Evolutionary conservation across 2,888 invertebrate genomes (phyloP).

Genomic region (Tenthredo livida): DNA sequence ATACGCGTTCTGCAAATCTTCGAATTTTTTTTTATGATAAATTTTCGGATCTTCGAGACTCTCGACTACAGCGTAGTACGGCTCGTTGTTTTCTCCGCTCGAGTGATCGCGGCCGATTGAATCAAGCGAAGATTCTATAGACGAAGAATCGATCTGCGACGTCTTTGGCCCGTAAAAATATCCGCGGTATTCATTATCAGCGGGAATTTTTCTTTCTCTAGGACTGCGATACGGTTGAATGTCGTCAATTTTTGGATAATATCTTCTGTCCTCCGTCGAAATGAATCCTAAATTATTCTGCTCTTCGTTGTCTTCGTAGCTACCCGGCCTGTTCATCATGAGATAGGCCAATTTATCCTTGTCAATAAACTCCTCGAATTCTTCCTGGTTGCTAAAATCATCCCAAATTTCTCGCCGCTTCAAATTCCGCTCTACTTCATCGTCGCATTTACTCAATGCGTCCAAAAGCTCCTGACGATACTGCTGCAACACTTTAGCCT

Average conservation of each 20-base stretch:
- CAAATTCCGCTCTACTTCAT: slow-evolving; percentile 56
- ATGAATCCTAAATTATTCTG: background rate
- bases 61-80: slow-evolving; percentile 61
- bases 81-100: slow-evolving; percentile 26
- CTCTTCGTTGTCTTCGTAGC: slow-evolving; percentile 33
- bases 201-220: slow-evolving; percentile 52
- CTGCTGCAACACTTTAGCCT: slow-evolving; percentile 60
- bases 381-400: slow-evolving; percentile 55
- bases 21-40: slow-evolving; percentile 13
- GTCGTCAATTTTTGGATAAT: slow-evolving; percentile 58
- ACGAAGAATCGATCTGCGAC: background rate
- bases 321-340: slow-evolving; percentile 56
- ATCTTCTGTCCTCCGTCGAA: slow-evolving; percentile 36
- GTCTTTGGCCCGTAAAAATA: slow-evolving; percentile 44
- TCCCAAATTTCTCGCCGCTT: slow-evolving; percentile 61
- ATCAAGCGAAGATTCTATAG: background rate
- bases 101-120: background rate
- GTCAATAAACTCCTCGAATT: slow-evolving; percentile 58
- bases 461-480: slow-evolving; percentile 62
- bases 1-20: background rate
- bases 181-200: background rate
- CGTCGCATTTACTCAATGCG: slow-evolving; percentile 53
- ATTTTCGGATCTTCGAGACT: slow-evolving; percentile 57
- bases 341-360: slow-evolving; percentile 59
- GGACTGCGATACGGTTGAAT: slow-evolving; percentile 52